Conservation (phyloP, 2,888 invertebrate genomes). For the Laothoe populi region DNA sequence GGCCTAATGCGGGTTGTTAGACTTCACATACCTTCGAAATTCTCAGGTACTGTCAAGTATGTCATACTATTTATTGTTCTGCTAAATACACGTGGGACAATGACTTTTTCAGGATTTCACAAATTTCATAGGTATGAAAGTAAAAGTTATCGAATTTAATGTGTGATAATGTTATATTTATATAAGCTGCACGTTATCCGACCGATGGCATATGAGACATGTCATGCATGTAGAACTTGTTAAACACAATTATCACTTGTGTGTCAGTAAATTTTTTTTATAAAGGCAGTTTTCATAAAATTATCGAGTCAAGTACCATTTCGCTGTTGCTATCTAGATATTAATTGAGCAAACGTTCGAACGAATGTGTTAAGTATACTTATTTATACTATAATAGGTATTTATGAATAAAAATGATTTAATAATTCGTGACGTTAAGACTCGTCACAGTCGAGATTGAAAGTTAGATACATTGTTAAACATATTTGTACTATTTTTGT, state of each 20-base stretch:
- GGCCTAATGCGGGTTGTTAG: too few relatives aligned
- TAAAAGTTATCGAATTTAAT: slow-evolving; percentile 1
- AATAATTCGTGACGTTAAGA: slow-evolving; percentile 26
- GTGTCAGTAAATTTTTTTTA: slow-evolving; percentile 52
- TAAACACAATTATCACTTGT: slow-evolving; percentile 50
- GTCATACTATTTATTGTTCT: too few relatives aligned
- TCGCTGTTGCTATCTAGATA: slow-evolving; percentile 51
- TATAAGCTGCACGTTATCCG: slow-evolving; percentile 27
- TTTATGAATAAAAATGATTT: slow-evolving; percentile 27
- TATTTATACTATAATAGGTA: slow-evolving; percentile 26
- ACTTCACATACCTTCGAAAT: too few relatives aligned
- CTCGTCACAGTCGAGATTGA: slow-evolving; percentile 13
- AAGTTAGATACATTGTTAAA: slow-evolving; percentile 28
- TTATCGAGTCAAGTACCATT: slow-evolving; percentile 51
- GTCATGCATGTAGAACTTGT: slow-evolving; percentile 33
- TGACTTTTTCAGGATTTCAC: too few relatives aligned
- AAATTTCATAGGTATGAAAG: slow-evolving; percentile 1
- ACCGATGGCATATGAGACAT: slow-evolving; percentile 35
- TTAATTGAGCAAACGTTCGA: slow-evolving; percentile 29
- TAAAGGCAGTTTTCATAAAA: slow-evolving; percentile 50
- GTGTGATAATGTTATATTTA: slow-evolving; percentile 15
- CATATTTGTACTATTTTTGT: slow-evolving; percentile 15
- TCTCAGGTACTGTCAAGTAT: too few relatives aligned
- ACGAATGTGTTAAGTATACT: slow-evolving; percentile 31
- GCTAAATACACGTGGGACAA: too few relatives aligned